A percentile compares a stretch with the other conserved stretches of the same genome.
Evolutionary conservation across 2,888 invertebrate species (phyloP).

Genomic region (Leptogaster cylindrica): DNA sequence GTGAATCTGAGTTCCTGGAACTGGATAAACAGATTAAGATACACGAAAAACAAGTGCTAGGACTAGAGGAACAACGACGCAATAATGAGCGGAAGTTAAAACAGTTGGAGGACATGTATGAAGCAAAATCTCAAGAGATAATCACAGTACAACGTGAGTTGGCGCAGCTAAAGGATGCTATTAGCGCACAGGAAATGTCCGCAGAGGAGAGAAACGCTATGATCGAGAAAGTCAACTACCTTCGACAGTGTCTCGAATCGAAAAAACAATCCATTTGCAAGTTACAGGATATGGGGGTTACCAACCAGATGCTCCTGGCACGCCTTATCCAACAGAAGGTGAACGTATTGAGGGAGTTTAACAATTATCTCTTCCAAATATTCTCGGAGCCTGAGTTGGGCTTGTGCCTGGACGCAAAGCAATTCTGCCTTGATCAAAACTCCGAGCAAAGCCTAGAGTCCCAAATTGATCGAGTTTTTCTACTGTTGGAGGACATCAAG

Average conservation of each 20-base stretch:
- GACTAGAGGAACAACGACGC: conserved; percentile 33
- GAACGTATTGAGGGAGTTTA: conserved; percentile 38
- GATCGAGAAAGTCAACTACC: conserved; percentile 50
- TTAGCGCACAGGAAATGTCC: conserved; percentile 49
- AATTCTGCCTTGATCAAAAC: conserved; percentile 34
- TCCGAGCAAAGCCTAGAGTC: conserved; percentile 17
- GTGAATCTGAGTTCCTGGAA: conserved; percentile 49
- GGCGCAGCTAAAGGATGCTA: conserved; percentile 46
- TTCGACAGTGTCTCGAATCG: conserved; percentile 28
- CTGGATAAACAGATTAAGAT: conserved; percentile 51
- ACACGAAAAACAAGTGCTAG: conserved; percentile 42
- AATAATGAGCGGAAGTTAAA: conserved; percentile 42
- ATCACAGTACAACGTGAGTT: conserved; percentile 20
- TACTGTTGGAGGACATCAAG: conserved; percentile 19
- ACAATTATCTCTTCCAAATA: conserved; percentile 44
- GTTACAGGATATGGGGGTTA: conserved; percentile 41
- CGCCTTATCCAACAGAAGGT: conserved; percentile 44
- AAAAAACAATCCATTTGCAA: conserved; percentile 39
- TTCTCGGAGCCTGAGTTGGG: conserved; percentile 22
- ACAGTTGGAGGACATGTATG: conserved; percentile 14
- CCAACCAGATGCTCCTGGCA: conserved; percentile 44
- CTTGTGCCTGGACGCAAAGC: neutral
- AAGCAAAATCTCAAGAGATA: conserved; percentile 23
- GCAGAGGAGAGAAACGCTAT: conserved; percentile 51
- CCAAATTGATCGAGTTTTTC: conserved; percentile 34